phyloP scores from a whole-genome alignment of 2,113 vertebrate species.

The Sorex araneus region DNA sequence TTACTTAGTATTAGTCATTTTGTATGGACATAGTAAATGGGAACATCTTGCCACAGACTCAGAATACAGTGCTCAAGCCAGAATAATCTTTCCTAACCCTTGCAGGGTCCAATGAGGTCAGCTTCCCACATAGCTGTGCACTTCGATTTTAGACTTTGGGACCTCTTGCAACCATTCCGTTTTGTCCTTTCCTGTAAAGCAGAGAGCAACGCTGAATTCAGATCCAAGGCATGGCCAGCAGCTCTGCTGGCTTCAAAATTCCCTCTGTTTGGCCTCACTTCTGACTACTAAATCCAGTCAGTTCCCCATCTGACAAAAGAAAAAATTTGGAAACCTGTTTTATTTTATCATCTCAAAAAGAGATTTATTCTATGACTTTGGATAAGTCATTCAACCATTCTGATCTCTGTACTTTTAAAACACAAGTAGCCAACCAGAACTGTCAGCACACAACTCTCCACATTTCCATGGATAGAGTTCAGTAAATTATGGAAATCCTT shows the following conservation, averaged over 20 bases:
- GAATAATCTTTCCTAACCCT: no score
- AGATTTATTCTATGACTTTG: constrained; percentile 45
- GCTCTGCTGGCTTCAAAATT: not conserved
- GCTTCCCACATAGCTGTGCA: not conserved
- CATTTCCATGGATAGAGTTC: not conserved
- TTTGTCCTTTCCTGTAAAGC: not conserved
- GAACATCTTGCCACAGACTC: no score
- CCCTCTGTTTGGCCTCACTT: not conserved
- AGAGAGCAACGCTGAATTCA: no score
- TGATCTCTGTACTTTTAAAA: constrained; percentile 61
- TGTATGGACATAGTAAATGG: no score
- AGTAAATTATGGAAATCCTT: constrained; percentile 37
- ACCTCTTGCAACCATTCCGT: not conserved
- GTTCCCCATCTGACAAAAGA: not conserved
- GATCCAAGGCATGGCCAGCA: not conserved
- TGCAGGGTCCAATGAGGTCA: no score
- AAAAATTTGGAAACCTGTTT: constrained; percentile 53
- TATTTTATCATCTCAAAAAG: constrained; percentile 52
- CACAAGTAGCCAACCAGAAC: not conserved
- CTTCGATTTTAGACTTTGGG: not conserved
- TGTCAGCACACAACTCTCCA: constrained; percentile 30
- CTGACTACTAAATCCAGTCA: not conserved
- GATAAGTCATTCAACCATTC: constrained; percentile 58
- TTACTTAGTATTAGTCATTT: no score
- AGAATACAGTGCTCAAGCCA: no score